Conservation (phyloP, 1,140 invertebrate species). For the Cheumatopsyche charites region DNA sequence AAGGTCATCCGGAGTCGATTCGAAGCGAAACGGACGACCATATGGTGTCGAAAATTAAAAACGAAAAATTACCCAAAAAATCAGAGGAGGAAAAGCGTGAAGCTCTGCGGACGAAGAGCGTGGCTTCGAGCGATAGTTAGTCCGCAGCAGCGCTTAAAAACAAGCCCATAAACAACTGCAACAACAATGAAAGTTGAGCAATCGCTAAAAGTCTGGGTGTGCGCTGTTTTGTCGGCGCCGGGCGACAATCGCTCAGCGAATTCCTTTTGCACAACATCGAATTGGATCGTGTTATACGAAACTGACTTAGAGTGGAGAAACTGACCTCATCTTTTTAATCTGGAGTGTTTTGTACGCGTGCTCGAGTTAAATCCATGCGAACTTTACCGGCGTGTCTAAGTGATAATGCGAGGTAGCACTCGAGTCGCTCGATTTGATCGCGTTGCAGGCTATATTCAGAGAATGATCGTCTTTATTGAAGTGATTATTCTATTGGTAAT, state of each 20-base stretch:
- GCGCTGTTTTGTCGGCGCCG: background rate
- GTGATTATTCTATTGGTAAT: no score
- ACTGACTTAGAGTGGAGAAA: background rate
- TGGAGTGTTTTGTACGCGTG: background rate
- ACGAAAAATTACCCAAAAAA: no score
- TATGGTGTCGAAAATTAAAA: slow-evolving; percentile 11
- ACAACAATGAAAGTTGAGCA: background rate
- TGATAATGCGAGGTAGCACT: no score
- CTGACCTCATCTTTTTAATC: slow-evolving; percentile 5
- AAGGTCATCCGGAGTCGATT: background rate
- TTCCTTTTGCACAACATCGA: background rate
- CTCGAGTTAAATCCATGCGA: background rate
- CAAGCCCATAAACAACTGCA: slow-evolving; percentile 8
- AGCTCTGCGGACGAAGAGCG: background rate
- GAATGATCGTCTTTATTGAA: no score
- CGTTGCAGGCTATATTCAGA: no score
- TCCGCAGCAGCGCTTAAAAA: background rate
- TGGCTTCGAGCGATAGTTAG: slow-evolving; percentile 5
- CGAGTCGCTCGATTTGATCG: no score
- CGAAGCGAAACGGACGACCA: slow-evolving; percentile 14
- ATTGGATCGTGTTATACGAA: background rate
- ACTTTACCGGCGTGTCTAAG: background rate
- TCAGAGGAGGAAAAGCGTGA: slow-evolving; percentile 8
- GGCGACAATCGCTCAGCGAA: slow-evolving; percentile 19
- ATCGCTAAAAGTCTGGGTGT: background rate